Conservation (phyloP, 1,140 invertebrate species). For the Chironomus tepperi region DNA sequence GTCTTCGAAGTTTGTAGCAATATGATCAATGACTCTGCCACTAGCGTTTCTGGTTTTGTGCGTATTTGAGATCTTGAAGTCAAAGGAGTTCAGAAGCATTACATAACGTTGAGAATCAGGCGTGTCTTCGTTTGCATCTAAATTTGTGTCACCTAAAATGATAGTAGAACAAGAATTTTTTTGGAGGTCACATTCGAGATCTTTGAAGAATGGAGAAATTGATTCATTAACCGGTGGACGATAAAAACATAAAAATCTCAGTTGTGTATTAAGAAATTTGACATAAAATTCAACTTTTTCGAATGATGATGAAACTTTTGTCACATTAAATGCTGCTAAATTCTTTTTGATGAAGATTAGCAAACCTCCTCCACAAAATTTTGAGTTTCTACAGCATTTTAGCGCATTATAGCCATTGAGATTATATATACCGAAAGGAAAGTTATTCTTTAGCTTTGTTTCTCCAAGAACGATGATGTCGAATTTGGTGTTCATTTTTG, state of each 20-base stretch:
- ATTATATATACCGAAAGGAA: not conserved
- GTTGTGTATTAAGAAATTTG: too few relatives aligned
- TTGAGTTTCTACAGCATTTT: not conserved
- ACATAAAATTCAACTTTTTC: too few relatives aligned
- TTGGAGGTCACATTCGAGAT: not conserved
- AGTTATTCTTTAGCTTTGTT: not conserved
- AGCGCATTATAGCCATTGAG: not conserved
- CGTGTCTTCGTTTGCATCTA: not conserved
- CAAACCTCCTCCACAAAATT: not conserved
- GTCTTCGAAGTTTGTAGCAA: too few relatives aligned
- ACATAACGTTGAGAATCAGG: not conserved
- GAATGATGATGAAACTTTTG: not conserved
- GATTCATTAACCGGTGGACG: too few relatives aligned
- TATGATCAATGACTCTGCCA: too few relatives aligned
- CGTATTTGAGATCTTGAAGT: not conserved
- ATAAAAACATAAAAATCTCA: too few relatives aligned
- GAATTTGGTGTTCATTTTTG: not conserved
- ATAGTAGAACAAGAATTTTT: not conserved
- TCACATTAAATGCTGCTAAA: not conserved
- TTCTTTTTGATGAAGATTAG: not conserved
- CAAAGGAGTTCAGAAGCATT: not conserved
- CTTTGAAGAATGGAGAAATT: not conserved
- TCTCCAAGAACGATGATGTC: not conserved
- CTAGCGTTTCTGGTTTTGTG: too few relatives aligned
- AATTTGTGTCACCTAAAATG: not conserved